These are phyloP conservation scores for Perccottus glenii DNA, from an alignment of 2,113 vertebrate species.

Conservation along the genomic window DNA sequence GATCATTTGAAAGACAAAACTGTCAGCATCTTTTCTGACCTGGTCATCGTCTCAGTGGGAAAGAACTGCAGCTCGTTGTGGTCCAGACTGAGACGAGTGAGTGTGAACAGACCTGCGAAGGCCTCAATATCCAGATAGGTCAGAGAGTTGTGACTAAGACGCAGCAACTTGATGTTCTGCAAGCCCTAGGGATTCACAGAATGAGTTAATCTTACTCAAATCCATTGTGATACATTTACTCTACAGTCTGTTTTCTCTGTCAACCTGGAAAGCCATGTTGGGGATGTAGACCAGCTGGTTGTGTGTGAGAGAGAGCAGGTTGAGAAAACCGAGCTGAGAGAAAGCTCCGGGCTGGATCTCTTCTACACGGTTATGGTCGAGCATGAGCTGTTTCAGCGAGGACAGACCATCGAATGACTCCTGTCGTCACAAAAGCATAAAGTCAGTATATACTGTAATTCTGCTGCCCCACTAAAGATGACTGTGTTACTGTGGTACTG, in stretches of 20 bases:
- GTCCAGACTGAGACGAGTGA: conserved; percentile 89
- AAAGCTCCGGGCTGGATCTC: conserved; percentile 92
- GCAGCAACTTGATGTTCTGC: conserved; percentile 86
- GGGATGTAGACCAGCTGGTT: conserved; percentile 92
- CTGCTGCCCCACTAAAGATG: not conserved
- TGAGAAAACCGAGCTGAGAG: conserved; percentile 86
- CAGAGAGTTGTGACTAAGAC: conserved; percentile 89
- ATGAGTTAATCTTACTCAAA: not conserved
- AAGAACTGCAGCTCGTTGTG: conserved; percentile 93
- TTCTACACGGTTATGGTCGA: conserved; percentile 86
- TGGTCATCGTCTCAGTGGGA: conserved; percentile 86
- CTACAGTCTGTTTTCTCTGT: not conserved
- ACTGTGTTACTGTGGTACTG: not conserved
- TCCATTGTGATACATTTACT: not conserved
- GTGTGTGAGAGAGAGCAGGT: conserved; percentile 84
- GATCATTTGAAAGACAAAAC: not conserved
- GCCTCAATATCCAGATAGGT: conserved; percentile 88
- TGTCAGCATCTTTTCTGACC: conserved; percentile 51
- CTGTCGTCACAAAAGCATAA: conserved; percentile 43
- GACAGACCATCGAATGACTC: conserved; percentile 91
- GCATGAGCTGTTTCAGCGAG: conserved; percentile 86
- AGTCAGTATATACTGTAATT: not conserved
- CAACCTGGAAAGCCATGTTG: conserved; percentile 88
- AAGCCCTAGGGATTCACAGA: conserved; percentile 80
- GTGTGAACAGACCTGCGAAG: conserved; percentile 86